Conservation (phyloP, 1,140 invertebrate genomes). For the Penaeus vannamei region DNA sequence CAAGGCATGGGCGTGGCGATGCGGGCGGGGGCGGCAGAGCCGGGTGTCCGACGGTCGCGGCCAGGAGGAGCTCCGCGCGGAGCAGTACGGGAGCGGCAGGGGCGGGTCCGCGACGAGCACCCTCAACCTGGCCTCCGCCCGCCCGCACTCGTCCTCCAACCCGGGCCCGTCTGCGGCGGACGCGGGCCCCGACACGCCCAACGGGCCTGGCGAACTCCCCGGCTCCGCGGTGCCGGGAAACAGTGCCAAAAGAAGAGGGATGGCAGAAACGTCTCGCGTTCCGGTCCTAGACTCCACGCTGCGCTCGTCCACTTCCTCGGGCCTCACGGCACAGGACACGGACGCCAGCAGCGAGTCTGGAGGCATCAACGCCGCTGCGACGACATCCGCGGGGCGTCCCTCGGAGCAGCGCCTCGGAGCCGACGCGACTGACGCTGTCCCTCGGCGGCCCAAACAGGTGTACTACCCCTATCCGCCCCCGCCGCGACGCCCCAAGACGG, state of each 20-base stretch:
- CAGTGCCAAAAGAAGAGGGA: slow-evolving; percentile 35
- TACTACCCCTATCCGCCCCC: slow-evolving; percentile 5
- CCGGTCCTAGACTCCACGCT: slow-evolving; percentile 51
- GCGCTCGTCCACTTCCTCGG: slow-evolving; percentile 14
- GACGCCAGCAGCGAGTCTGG: slow-evolving; percentile 26
- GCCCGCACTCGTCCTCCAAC: slow-evolving; percentile 42
- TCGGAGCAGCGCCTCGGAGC: background rate
- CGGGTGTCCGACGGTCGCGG: slow-evolving; percentile 32
- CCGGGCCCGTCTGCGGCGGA: background rate
- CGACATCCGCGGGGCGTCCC: background rate
- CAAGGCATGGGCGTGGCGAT: slow-evolving; percentile 61
- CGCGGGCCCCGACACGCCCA: slow-evolving; percentile 25
- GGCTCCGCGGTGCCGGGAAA: slow-evolving; percentile 29
- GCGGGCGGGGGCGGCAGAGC: slow-evolving; percentile 47
- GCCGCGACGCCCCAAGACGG: slow-evolving; percentile 1
- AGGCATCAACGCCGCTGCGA: background rate
- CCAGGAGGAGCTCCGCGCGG: slow-evolving; percentile 36
- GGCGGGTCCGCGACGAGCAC: slow-evolving; percentile 2
- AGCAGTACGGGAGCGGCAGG: slow-evolving; percentile 44
- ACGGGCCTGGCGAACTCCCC: slow-evolving; percentile 52
- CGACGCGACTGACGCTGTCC: slow-evolving; percentile 27
- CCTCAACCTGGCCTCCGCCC: slow-evolving; percentile 29
- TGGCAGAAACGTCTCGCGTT: slow-evolving; percentile 28
- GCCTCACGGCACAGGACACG: slow-evolving; percentile 32
- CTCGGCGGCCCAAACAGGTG: background rate